These are phyloP conservation scores for Anguilla marmorata DNA, from an alignment of 2,797 vertebrate species.

Conservation along the genomic window DNA sequence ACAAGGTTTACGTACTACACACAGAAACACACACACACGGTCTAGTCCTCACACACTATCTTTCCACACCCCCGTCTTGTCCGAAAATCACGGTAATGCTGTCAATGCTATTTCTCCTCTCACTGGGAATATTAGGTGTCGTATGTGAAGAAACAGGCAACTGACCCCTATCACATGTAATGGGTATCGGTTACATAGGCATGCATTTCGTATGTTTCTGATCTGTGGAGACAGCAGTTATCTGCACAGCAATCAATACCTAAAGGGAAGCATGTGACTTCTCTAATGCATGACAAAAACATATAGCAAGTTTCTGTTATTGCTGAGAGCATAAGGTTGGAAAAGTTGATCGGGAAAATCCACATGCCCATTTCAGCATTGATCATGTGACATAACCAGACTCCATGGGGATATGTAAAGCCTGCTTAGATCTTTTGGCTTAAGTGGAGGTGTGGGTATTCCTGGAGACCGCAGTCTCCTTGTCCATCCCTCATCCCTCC, in stretches of 20 bases:
- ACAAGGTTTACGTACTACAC: background rate
- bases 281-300: background rate
- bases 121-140: background rate
- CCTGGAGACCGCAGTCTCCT: background rate
- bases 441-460: background rate
- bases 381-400: background rate
- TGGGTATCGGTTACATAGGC: constrained; percentile 7
- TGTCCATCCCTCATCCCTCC: background rate
- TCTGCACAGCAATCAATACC: constrained; percentile 4
- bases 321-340: background rate
- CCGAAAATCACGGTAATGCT: background rate
- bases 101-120: background rate
- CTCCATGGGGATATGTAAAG: background rate
- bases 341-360: background rate
- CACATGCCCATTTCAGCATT: background rate
- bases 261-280: background rate
- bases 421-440: background rate
- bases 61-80: background rate
- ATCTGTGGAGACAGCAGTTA: background rate
- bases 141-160: background rate
- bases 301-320: background rate
- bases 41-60: background rate
- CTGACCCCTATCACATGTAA: background rate
- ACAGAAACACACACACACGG: background rate
- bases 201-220: background rate